A percentile compares a stretch with the other conserved stretches of the same genome.
Conservation (phyloP, 2,888 invertebrate genomes). For the Nycteola revayana region DNA sequence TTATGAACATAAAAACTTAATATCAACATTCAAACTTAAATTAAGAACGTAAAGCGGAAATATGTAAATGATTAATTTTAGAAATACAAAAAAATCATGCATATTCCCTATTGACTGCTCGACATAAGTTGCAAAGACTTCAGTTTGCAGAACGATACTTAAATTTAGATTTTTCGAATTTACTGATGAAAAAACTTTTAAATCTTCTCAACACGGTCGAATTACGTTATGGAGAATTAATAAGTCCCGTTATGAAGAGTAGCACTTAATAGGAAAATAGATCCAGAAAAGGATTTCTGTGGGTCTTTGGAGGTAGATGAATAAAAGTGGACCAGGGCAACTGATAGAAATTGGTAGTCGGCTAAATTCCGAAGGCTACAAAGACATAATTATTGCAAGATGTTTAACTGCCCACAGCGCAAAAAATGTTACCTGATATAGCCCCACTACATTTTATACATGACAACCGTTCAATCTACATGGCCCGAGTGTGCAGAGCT, state of each 20-base stretch:
- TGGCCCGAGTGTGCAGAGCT: neutral
- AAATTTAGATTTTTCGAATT: constrained; percentile 2
- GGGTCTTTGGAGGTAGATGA: constrained; percentile 9
- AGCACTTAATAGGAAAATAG: neutral
- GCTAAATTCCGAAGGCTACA: too few relatives aligned
- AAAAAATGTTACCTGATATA: constrained; percentile 3
- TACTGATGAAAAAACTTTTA: constrained; percentile 3
- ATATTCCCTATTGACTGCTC: neutral
- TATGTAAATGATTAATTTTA: too few relatives aligned
- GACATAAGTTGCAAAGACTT: constrained; percentile 1
- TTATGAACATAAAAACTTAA: too few relatives aligned
- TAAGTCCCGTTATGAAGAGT: constrained; percentile 1
- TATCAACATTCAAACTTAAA: too few relatives aligned
- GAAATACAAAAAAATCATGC: too few relatives aligned
- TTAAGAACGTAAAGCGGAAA: too few relatives aligned
- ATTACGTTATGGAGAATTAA: neutral
- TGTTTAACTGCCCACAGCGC: constrained; percentile 5
- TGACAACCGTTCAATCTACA: constrained; percentile 10
- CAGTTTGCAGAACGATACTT: constrained; percentile 1
- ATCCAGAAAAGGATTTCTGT: neutral
- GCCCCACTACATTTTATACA: constrained; percentile 6
- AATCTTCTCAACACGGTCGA: constrained; percentile 1
- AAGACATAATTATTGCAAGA: constrained; percentile 7
- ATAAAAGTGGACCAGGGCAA: constrained; percentile 7
- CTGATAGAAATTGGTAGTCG: too few relatives aligned